Evolutionary conservation across 2,797 vertebrate genomes (phyloP), one percentile per base, ranked within the genome.

Genomic region (Eidolon dupreanum): DNA sequence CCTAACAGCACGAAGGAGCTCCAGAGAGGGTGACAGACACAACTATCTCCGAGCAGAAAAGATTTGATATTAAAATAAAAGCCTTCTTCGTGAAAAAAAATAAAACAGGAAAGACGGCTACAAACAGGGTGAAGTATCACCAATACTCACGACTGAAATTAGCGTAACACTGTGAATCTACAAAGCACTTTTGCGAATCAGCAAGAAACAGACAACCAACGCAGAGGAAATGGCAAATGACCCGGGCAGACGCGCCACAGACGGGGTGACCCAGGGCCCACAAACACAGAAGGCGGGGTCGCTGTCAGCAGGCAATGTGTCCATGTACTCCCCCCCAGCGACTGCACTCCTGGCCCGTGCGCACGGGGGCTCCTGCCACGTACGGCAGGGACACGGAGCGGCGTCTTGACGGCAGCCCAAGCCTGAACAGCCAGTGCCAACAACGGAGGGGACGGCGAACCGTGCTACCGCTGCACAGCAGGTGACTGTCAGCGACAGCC

Each of bases 131-230:
- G 22, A 17, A 0, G 20, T 0, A 3, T 9, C 5, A 4, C 5
- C 12, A 0, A 5, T 0, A 6, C 49, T 24, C 41, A 17, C 11
- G 9, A 2, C 17, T 1, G 73, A 31, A 11, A 57, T 0, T 9
- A 4, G 16, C 17, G 2, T 0, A 6, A 28, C 0, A 6, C 0
- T 0, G 1, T n/a, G 53, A 4, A 33, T 1, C 5, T 0, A 8
- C 24, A 17, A 10, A 8, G 77, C 26, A 8, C 36, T 20, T 15
- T 20, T 1, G 13, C 4, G 2, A 0, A 33, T 8, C n/a, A 12
- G 19, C 2, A 6, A 1, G 20, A 6, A 36, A 46, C 26, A 31
- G 4, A 20, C 13, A 24, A 8, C 2, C 17, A 19, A 8, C 2
- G 33, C 20, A 31, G 16, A 26, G 22, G 36, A 15, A 24, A 4